Evolutionary conservation across 2,113 vertebrate genomes (phyloP).

Genomic region (Rhegmatorhina hoffmannsi): DNA sequence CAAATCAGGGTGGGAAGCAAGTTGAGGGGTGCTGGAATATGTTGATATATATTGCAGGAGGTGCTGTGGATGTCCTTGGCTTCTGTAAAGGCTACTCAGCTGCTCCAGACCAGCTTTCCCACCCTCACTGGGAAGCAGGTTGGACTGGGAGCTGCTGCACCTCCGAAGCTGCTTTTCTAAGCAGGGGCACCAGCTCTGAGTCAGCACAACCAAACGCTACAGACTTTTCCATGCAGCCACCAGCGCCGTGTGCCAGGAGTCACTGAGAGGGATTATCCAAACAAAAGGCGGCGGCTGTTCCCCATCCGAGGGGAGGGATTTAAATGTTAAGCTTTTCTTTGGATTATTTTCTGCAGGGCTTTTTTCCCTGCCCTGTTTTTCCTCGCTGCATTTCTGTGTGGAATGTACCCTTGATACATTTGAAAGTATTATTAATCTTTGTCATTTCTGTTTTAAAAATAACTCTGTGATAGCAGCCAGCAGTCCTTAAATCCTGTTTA

Average conservation of each 20-base stretch:
- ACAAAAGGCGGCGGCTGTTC: background rate
- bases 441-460: conserved; percentile 35
- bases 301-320: background rate
- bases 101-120: background rate
- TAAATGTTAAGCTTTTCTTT: conserved; percentile 6
- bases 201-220: background rate
- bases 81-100: background rate
- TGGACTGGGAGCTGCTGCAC: background rate
- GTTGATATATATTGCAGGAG: fast-evolving
- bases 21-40: background rate
- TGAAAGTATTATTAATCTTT: conserved; percentile 55
- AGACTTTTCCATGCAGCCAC: background rate
- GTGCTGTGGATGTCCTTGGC: fast-evolving
- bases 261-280: background rate
- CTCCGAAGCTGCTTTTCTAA: background rate
- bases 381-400: background rate
- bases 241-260: background rate
- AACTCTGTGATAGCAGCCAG: background rate
- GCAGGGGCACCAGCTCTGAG: background rate
- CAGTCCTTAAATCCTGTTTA: background rate
- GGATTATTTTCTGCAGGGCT: background rate
- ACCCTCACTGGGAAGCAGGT: background rate
- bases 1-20: background rate
- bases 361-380: background rate
- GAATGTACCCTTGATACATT: conserved; percentile 23